Base-by-base conservation (phyloP, 1,140 invertebrate genomes). In the Drosophila fuyamai region DNA sequence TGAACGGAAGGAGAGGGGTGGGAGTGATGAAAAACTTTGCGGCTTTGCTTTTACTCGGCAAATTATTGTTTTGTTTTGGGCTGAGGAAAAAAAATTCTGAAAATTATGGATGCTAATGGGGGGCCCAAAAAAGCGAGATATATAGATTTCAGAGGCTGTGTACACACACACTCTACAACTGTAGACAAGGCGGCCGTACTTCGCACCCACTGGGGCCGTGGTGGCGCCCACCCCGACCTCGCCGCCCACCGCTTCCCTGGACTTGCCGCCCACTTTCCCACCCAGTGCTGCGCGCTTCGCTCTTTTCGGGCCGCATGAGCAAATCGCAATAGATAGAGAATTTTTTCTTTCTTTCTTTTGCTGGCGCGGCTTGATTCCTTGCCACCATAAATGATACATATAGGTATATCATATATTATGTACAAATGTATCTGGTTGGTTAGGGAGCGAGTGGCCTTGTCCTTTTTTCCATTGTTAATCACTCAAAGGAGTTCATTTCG, bases 301-400 rank as follows among this genome's bases (percentile, higher is more conserved):
- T 86, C 83, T 88, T 88, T 88, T 77, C 72, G 83, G 86, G 84
- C 84, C 81, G 81, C 88, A 88, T 86, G 83, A 91, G 75, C 88
- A 91, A 91, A 91, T 91, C 88, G 88, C 88, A 91, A 91, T 91
- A 91, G 88, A 91, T 91, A 91, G 88, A 91, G 88, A 91, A 91
- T 91, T 91, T 91, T 91, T 91, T 91, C 74, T 71, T 81, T 44
- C 75, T 67, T 63, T 50, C 73, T 76, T 51, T 51, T 32, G 70
- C 60, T 83, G 71, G 71, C 76, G 73, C 70, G 83, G 46, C 79
- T 58, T 71, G 68, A 79, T 79, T 86, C 83, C 84, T 88, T 79
- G 83, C 73, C 53, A 58, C 76, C 60, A 44, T 44, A 44, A 18
- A 44, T 18, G 16, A n/a, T 41, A 65, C 35, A 60, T 29, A 60